A percentile compares a stretch with the other conserved stretches of the same genome.
phyloP scores from a whole-genome alignment of 1,140 invertebrate genomes.

The Drosophila tsacasi region DNA sequence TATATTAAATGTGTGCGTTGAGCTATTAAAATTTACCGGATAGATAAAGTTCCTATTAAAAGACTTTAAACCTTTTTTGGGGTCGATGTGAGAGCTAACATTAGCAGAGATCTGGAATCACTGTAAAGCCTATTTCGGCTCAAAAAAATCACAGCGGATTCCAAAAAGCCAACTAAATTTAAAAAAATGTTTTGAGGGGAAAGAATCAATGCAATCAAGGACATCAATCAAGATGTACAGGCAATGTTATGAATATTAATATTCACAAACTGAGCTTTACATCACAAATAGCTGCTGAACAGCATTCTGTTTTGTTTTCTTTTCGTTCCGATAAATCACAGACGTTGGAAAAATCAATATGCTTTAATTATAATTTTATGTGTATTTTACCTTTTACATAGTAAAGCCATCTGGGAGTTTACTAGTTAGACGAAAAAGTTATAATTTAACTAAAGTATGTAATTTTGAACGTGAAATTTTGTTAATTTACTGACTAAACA shows the following conservation, averaged over 20 bases:
- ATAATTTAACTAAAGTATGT: too few species aligned
- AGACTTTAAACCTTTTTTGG: neutral
- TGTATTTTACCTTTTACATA: too few species aligned
- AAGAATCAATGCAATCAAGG: too few species aligned
- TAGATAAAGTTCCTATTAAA: neutral
- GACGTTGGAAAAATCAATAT: neutral
- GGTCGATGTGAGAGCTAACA: neutral
- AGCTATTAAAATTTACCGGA: neutral
- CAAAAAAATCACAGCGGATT: neutral
- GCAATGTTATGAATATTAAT: too few species aligned
- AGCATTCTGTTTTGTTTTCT: neutral
- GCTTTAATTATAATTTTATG: too few species aligned
- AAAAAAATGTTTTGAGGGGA: too few species aligned
- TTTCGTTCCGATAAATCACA: neutral
- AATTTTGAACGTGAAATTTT: too few species aligned
- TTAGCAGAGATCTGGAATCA: neutral
- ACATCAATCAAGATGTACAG: too few species aligned
- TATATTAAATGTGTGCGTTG: neutral
- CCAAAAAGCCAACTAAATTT: too few species aligned
- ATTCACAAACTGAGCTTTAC: neutral
- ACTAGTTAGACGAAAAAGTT: too few species aligned
- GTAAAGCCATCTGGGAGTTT: too few species aligned
- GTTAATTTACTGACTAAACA: too few species aligned
- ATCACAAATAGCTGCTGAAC: neutral
- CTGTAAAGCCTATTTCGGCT: neutral